phyloP scores from a whole-genome alignment of 2,113 vertebrate species.

The Neotoma lepida region DNA sequence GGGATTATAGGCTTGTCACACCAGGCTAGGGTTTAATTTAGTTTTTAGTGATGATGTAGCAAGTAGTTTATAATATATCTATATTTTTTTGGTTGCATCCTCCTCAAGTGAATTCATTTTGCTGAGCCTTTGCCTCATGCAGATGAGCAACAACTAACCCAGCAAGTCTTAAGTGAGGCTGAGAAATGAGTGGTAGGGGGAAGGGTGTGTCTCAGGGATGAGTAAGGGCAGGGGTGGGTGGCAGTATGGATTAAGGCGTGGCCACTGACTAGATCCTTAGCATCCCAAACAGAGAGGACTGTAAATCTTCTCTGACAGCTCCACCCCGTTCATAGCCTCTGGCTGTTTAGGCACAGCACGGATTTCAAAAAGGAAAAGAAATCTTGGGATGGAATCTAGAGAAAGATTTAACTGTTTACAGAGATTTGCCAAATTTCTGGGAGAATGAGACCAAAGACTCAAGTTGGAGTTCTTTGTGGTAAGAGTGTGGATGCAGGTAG shows the following conservation, averaged over 20 bases:
- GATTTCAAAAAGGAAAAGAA: not conserved
- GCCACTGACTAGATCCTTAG: not conserved
- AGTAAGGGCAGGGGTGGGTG: not conserved
- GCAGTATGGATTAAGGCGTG: not conserved
- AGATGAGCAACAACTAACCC: not conserved
- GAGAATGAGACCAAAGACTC: not conserved
- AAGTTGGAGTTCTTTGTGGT: constrained; percentile 23
- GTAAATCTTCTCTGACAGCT: not conserved
- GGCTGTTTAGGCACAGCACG: not conserved
- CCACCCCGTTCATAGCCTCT: constrained; percentile 4
- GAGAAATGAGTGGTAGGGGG: not conserved
- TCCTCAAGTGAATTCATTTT: not conserved
- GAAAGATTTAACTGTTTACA: constrained; percentile 1
- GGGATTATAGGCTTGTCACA: not conserved
- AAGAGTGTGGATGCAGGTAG: not conserved
- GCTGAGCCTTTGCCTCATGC: not conserved
- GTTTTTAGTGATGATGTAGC: constrained; percentile 18
- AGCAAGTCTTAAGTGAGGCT: not conserved
- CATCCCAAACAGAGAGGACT: not conserved
- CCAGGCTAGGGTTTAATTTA: not conserved
- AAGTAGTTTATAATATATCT: not conserved
- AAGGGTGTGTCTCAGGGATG: not conserved
- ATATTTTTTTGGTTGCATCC: not conserved
- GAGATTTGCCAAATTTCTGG: not conserved
- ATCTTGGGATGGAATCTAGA: not conserved